A percentile compares a stretch with the other conserved stretches of the same genome.
These are phyloP conservation scores for Halcyon chelicuti DNA, from an alignment of 2,797 vertebrate species.

Conservation along the genomic window DNA sequence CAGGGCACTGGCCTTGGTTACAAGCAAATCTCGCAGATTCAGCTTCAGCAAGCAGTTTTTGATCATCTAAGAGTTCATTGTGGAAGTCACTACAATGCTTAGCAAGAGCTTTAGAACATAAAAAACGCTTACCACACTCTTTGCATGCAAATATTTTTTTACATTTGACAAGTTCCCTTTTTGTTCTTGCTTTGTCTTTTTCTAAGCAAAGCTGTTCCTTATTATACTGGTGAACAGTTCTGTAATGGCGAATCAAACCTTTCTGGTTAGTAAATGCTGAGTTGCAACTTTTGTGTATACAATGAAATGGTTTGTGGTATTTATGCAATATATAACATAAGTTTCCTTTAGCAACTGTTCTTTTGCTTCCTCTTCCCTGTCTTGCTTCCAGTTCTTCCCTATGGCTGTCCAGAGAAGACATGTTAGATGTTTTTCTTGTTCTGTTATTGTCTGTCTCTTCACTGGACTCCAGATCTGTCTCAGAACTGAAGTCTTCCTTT, in stretches of 20 bases:
- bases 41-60: slow-evolving; percentile 77
- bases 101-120: slow-evolving; percentile 81
- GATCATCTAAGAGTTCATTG: slow-evolving; percentile 77
- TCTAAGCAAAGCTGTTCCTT: slow-evolving; percentile 93
- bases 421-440: slow-evolving; percentile 67
- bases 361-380: slow-evolving; percentile 89
- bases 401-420: slow-evolving; percentile 74
- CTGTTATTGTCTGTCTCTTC: slow-evolving; percentile 77
- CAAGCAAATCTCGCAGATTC: slow-evolving; percentile 86
- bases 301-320: slow-evolving; percentile 95
- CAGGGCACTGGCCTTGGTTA: slow-evolving; percentile 87
- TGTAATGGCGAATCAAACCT: slow-evolving; percentile 92
- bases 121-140: slow-evolving; percentile 86
- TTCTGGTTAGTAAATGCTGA: slow-evolving; percentile 92
- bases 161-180: slow-evolving; percentile 85
- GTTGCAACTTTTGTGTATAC: slow-evolving; percentile 93
- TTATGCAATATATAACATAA: slow-evolving; percentile 92
- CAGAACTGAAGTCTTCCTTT: slow-evolving; percentile 79
- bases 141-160: slow-evolving; percentile 86
- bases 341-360: slow-evolving; percentile 91
- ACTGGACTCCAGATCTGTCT: slow-evolving; percentile 79
- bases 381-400: slow-evolving; percentile 78
- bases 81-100: slow-evolving; percentile 85
- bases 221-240: slow-evolving; percentile 92
- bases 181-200: slow-evolving; percentile 86